A percentile compares a stretch with the other conserved stretches of the same genome.
phyloP scores from a whole-genome alignment of 64 coral and sea anemone genomes.

The Montipora sp. region DNA sequence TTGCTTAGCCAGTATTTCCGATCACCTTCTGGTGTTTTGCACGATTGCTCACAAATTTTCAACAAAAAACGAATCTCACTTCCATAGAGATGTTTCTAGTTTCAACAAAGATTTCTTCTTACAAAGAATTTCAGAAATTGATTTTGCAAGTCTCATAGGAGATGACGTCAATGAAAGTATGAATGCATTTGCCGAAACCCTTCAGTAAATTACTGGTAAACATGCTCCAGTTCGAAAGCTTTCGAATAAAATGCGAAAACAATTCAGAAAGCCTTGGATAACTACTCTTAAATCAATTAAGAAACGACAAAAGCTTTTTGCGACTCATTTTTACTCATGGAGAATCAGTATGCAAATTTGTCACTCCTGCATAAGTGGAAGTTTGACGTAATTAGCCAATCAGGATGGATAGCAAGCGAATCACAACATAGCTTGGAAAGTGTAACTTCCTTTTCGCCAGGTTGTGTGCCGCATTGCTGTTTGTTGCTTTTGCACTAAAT shows the following conservation, averaged over 20 bases:
- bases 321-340: conserved; percentile 17
- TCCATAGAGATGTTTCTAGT: conserved; percentile 53
- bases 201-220: conserved; percentile 26
- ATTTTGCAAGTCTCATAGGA: conserved; percentile 28
- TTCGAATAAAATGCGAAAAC: conserved; percentile 7
- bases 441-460: no score
- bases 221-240: conserved; percentile 39
- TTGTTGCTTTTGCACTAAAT: no score
- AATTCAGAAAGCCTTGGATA: conserved; percentile 26
- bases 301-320: conserved; percentile 45
- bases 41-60: conserved; percentile 42
- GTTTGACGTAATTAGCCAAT: no score
- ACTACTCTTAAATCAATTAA: conserved; percentile 35
- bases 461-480: no score
- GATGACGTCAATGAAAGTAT: conserved; percentile 46
- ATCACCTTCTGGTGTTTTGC: conserved; percentile 69
- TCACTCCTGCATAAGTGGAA: no score
- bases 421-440: no score
- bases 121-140: conserved; percentile 29
- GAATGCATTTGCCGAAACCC: background rate
- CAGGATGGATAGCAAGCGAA: no score
- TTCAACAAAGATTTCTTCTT: conserved; percentile 54
- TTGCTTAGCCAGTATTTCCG: conserved; percentile 66
- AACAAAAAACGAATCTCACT: conserved; percentile 6
- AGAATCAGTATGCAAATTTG: no score